Percentiles rank a stretch among this genome's conserved stretches.
phyloP scores from a whole-genome alignment of 2,113 vertebrate species.

The Toxostoma redivivum region DNA sequence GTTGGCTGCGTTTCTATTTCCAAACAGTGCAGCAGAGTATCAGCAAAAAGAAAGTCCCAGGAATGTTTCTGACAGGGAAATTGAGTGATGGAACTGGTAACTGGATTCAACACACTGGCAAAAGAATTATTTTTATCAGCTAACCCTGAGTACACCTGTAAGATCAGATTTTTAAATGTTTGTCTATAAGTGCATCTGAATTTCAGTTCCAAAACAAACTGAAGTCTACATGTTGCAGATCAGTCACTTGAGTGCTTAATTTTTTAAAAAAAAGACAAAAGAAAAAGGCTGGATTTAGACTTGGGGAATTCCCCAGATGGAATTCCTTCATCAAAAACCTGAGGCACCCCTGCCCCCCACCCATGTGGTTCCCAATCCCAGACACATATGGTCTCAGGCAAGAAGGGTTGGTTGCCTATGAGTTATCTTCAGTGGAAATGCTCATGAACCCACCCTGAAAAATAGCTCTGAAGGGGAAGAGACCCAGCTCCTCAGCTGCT shows the following conservation, averaged over 20 bases:
- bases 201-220: background rate
- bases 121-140: background rate
- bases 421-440: background rate
- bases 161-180: background rate
- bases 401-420: rapidly evolving
- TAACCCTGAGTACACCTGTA: background rate
- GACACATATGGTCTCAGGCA: rapidly evolving
- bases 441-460: background rate
- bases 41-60: background rate
- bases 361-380: rapidly evolving
- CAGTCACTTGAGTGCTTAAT: background rate
- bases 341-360: background rate
- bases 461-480: background rate
- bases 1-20: background rate
- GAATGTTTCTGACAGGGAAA: background rate
- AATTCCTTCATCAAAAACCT: background rate
- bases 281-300: background rate
- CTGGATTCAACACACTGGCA: background rate
- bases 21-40: background rate
- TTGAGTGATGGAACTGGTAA: background rate
- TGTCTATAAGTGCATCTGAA: background rate
- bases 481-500: background rate
- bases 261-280: background rate
- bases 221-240: background rate
- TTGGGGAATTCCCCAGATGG: background rate